These are phyloP conservation scores for Tachycineta bicolor DNA, from an alignment of 2,113 vertebrate species.

Conservation along the genomic window DNA sequence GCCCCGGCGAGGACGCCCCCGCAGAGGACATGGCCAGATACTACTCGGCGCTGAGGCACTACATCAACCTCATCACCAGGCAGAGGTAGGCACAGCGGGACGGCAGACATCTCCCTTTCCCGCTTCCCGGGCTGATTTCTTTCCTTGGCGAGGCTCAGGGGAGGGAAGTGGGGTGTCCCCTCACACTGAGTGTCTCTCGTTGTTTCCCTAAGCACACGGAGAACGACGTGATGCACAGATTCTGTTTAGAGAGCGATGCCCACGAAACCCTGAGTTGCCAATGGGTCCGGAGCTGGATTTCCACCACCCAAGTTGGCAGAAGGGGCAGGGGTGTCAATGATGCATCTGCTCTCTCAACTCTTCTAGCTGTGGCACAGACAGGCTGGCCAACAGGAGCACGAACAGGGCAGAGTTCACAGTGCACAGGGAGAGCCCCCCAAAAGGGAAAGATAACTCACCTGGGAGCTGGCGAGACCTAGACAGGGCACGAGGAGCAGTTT, in stretches of 20 bases:
- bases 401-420: rapidly evolving
- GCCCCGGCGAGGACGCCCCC: constrained; percentile 91
- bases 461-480: not conserved
- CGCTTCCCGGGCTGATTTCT: not conserved
- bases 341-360: not conserved
- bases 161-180: not conserved
- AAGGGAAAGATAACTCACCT: not conserved
- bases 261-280: rapidly evolving
- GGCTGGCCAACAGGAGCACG: not conserved
- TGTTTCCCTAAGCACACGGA: not conserved
- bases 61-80: constrained; percentile 98
- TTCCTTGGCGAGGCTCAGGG: not conserved
- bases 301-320: not conserved
- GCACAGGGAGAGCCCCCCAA: rapidly evolving
- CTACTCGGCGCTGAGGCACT: constrained; percentile 96
- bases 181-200: not conserved
- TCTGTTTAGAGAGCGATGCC: not conserved
- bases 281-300: not conserved
- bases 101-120: not conserved
- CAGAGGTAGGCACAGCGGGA: constrained; percentile 84
- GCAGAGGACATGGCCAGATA: constrained; percentile 97
- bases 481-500: not conserved
- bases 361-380: not conserved
- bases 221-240: not conserved
- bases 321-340: not conserved